Base-by-base conservation (phyloP, 2,888 invertebrate species). In the Conus canariensis region DNA sequence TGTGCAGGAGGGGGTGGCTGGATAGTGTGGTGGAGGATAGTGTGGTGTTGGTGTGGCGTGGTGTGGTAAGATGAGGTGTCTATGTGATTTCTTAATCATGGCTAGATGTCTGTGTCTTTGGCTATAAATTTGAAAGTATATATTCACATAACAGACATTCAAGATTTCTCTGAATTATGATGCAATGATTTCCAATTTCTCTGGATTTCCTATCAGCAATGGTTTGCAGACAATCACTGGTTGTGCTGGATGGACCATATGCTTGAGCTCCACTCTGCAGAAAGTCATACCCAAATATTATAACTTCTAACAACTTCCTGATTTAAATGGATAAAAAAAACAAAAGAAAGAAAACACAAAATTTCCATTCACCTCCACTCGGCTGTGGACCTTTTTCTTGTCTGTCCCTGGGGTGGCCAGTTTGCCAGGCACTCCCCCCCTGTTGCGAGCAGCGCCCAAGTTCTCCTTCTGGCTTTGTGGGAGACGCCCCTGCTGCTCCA, bases 401-500 rank as follows among this genome's bases (percentile, higher is more conserved):
- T 58, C 74, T 16, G 19, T 77, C 70, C 56, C 59, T n/a, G 83
- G 82, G 64, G 88, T 70, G 70, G 22, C n/a, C 22, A 83, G 2
- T 22, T 83, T 83, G 56, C 83, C 82, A 30, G 82, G n/a, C 14
- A 30, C 9, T 85, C 89, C 59, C 88, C 89, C 67, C 58, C 60
- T 70, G 58, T 60, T 85, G 8, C 64, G 67, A 14, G 83, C 74
- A 10, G 86, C 56, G 9, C 56, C 67, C 16, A 91, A 45, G 80
- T 93, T 93, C 87, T 92, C 92, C 60, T 92, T 91, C 90, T 93
- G 93, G 64, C 92, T 93, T 25, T 25, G 45, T 2, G 56, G 45
- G 3, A 12, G 16, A 14, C 12, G 22, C 77, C 16, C 77, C 90
- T 83, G 82, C n/a, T 88, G 80, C 80, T 86, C 22, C 59, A 90